Percentiles rank a stretch among this genome's conserved stretches.
Conservation (phyloP, 1,140 invertebrate species). For the Andricus grossulariae region DNA sequence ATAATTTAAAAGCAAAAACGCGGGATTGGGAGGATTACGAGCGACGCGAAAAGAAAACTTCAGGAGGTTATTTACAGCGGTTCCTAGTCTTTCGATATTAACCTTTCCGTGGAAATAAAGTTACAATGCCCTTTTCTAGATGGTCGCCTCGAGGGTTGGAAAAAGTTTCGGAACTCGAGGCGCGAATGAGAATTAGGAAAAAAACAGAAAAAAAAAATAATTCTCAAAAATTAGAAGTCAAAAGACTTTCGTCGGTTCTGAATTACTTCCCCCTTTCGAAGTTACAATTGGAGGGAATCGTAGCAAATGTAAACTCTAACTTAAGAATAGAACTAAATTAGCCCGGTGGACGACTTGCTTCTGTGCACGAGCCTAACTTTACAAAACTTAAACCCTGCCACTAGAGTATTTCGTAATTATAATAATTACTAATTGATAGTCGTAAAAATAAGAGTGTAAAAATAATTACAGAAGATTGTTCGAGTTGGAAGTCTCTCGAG, state of each 20-base stretch:
- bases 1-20: background rate
- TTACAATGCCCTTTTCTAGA: conserved; percentile 20
- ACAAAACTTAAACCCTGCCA: background rate
- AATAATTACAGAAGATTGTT: conserved; percentile 15
- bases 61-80: conserved; percentile 6
- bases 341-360: conserved; percentile 10
- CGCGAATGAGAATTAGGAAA: conserved; percentile 8
- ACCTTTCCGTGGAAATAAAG: background rate
- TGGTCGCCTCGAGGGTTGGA: background rate
- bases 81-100: conserved; percentile 22
- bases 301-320: background rate
- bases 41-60: background rate
- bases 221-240: background rate
- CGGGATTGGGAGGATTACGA: background rate
- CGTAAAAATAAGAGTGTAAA: conserved; percentile 21
- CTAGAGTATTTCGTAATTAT: background rate
- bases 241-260: background rate
- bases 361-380: conserved; percentile 9
- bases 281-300: conserved; percentile 14
- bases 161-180: background rate
- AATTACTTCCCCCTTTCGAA: background rate
- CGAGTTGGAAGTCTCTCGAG: conserved; percentile 20
- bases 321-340: conserved; percentile 16
- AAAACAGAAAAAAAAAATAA: background rate
- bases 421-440: background rate